Base-by-base conservation (phyloP, 2,888 invertebrate genomes). In the Drosophila colorata region DNA sequence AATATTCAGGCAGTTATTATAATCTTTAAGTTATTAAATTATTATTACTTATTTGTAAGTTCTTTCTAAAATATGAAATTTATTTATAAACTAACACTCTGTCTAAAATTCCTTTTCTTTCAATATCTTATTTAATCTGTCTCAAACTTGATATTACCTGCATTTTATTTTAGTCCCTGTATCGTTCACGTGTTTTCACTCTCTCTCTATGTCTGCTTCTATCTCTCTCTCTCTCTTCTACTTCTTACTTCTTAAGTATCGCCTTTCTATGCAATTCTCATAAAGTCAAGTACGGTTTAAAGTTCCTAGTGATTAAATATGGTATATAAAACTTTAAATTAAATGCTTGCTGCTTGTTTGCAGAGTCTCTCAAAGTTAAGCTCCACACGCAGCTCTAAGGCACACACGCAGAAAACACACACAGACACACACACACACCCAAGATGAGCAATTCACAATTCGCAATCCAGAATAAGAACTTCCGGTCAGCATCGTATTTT, bases 381-480 rank as follows among this genome's bases (percentile, higher is more conserved):
- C 4, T 33, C 13, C 1, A 2, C 47, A 35, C 28, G 11, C 71
- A 70, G 25, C 64, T 18, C 53, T 49, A 31, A 55, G 2, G 13
- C 5, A 38, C 14, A 44, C 37, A 18, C 31, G 44, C 40, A 23
- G 25, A 23, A 23, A 4, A 55, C 44, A n/a, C 44, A 44, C 20
- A 25, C 33, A 33, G 2, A 13, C 8, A 23, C 35, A 23, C 38
- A 38, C 35, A 52, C 52, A 38, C 46, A 0, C 55, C n/a, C 31
- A 61, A 61, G 56, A 84, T 90, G 87, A 80, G 79, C 71, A 74
- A 68, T 75, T 84, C 77, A 82, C 80, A 87, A 68, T 75, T 84
- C 77, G 83, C 80, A 87, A 90, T 89, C 81, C 88, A 88, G 69
- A 74, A 89, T 85, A 83, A 85, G 85, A 77, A 88, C 90, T 90